A percentile compares a stretch with the other conserved stretches of the same genome.
Conservation (phyloP, 2,888 invertebrate species). For the Cosmia pyralina region DNA sequence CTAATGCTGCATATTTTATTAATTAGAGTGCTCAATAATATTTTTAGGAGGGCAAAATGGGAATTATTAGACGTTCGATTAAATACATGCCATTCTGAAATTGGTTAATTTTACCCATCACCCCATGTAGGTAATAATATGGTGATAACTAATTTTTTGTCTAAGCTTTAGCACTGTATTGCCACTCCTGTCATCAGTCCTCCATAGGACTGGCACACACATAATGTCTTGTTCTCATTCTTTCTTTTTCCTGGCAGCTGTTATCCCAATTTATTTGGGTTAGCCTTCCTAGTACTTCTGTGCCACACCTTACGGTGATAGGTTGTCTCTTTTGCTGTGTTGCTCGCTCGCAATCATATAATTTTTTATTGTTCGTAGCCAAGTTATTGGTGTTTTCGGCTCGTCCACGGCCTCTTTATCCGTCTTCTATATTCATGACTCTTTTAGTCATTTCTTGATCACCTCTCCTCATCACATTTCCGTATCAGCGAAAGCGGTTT, state of each 20-base stretch:
- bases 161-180: too few relatives aligned
- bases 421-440: neutral
- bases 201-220: neutral
- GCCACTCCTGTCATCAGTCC: neutral
- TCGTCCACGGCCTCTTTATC: neutral
- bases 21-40: too few relatives aligned
- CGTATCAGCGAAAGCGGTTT: neutral
- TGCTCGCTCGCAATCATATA: too few relatives aligned
- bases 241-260: neutral
- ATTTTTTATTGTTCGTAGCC: neutral
- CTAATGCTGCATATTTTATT: too few relatives aligned
- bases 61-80: too few relatives aligned
- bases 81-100: neutral
- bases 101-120: neutral
- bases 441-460: too few relatives aligned
- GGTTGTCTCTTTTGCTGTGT: too few relatives aligned
- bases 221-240: too few relatives aligned
- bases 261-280: neutral
- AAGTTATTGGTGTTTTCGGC: too few relatives aligned
- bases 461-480: too few relatives aligned
- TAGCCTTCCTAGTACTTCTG: neutral
- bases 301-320: neutral
- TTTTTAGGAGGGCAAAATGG: too few relatives aligned
- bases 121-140: neutral
- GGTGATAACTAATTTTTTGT: neutral